Base-by-base conservation (phyloP, 2,888 invertebrate species). In the Pseudoips prasinana region DNA sequence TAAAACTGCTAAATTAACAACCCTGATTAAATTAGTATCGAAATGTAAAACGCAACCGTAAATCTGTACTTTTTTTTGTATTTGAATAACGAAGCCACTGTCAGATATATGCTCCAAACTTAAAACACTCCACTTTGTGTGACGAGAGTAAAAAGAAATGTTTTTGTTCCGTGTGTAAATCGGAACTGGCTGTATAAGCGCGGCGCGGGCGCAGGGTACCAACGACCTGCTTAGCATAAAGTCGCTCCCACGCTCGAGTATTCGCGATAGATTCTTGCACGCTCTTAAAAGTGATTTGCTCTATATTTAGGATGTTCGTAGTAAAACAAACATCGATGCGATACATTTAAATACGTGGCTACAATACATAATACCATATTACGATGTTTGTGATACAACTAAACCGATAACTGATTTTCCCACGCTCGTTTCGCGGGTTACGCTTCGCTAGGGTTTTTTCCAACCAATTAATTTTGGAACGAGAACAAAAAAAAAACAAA, bases 231-330 rank as follows among this genome's bases (percentile, higher is more conserved):
- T 87, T 87, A 78, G 70, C 87, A 87, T 87, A 87, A 78, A 58
- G 51, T 47, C 71, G 85, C 78, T 87, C 87, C 80, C 87, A 87
- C 87, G 87, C 64, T 76, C 73, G 69, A 57, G 56, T 64, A 59
- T 71, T 76, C 67, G 73, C 82, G 78, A 87, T 86, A 87, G 87
- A 87, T 87, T 87, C 87, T 85, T 87, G 82, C 86, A 86, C 86
- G 87, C 79, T 80, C 73, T 65, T 66, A 73, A 67, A 72, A 78
- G 78, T 80, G 84, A 84, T 85, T 82, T 87, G 87, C 87, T 87
- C 87, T 87, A 87, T 87, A 86, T 87, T 86, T 81, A 86, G 85
- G 85, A 84, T 80, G 69, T 70, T 72, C 67, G 68, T 79, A 81
- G 78, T 81, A 83, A 79, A 79, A 80, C 74, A 78, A 77, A 77